phyloP scores from a whole-genome alignment of 2,797 vertebrate species.

The Urophycis tenuis region DNA sequence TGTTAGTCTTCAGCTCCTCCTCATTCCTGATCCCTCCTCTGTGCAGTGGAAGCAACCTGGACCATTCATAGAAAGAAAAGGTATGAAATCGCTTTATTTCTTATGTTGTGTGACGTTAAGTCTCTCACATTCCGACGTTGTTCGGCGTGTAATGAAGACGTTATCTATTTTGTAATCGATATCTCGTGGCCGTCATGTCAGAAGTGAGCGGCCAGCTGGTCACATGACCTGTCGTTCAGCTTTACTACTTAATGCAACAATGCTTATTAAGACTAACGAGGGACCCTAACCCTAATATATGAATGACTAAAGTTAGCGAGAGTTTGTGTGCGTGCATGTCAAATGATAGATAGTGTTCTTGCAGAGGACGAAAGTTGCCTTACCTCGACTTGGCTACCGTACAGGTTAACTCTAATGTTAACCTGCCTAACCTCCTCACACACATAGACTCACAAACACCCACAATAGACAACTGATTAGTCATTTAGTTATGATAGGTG shows the following conservation, averaged over 20 bases:
- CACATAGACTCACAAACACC: too few relatives aligned
- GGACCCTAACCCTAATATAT: background rate
- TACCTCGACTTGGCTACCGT: too few relatives aligned
- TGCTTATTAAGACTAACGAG: background rate
- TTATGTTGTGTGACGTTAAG: background rate
- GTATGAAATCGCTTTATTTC: conserved; percentile 26
- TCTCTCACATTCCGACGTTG: background rate
- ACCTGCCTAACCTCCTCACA: too few relatives aligned
- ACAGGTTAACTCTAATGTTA: too few relatives aligned
- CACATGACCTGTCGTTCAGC: background rate
- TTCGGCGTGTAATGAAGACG: background rate
- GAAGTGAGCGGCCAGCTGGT: background rate
- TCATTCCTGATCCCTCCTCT: conserved; percentile 11
- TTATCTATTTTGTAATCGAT: background rate
- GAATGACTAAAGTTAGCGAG: background rate
- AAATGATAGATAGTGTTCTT: background rate
- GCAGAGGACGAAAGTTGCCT: background rate
- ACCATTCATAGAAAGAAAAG: conserved; percentile 27
- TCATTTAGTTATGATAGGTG: too few relatives aligned
- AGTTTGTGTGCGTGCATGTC: background rate
- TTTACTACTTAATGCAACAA: background rate
- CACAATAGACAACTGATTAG: too few relatives aligned
- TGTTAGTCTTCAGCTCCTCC: background rate
- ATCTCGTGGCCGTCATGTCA: background rate
- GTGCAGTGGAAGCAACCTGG: conserved; percentile 29